Percentiles rank a stretch among this genome's conserved stretches.
Evolutionary conservation across 2,888 invertebrate genomes (phyloP).

Genomic region (Agonum fuliginosum): DNA sequence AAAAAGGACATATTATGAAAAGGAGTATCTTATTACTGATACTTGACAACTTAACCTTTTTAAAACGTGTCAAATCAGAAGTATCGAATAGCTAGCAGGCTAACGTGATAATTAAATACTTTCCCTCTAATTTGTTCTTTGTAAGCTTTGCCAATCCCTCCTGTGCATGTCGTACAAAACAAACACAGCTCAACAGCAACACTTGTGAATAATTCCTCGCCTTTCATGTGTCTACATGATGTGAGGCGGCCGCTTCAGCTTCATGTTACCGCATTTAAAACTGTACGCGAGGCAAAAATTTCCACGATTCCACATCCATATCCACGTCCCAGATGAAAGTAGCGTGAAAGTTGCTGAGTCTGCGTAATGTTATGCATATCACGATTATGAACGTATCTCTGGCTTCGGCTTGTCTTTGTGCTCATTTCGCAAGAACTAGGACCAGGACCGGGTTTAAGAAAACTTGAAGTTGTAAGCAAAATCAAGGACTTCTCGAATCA

Average conservation of each 20-base stretch:
- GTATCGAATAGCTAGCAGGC: no score
- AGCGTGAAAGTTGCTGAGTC: slow-evolving; percentile 39
- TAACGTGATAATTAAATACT: no score
- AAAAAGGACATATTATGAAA: no score
- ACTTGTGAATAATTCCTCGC: slow-evolving; percentile 8
- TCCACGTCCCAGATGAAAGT: slow-evolving; percentile 30
- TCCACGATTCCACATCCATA: background rate
- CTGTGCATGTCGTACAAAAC: no score
- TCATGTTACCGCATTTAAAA: slow-evolving; percentile 48
- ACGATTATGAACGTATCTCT: slow-evolving; percentile 40
- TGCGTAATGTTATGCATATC: slow-evolving; percentile 49
- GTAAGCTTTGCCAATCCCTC: no score
- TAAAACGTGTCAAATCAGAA: no score
- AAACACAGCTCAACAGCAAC: slow-evolving; percentile 12
- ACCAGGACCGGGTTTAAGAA: no score
- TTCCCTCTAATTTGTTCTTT: no score
- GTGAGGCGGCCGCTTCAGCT: slow-evolving; percentile 10
- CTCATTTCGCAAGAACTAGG: slow-evolving; percentile 16
- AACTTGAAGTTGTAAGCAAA: no score
- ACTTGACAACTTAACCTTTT: no score
- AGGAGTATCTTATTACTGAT: no score
- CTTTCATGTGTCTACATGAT: slow-evolving; percentile 30
- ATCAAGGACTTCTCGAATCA: no score
- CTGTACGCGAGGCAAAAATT: slow-evolving; percentile 23
- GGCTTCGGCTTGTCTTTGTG: slow-evolving; percentile 29